Conservation (phyloP, 2,113 vertebrate genomes). For the Podilymbus podiceps region DNA sequence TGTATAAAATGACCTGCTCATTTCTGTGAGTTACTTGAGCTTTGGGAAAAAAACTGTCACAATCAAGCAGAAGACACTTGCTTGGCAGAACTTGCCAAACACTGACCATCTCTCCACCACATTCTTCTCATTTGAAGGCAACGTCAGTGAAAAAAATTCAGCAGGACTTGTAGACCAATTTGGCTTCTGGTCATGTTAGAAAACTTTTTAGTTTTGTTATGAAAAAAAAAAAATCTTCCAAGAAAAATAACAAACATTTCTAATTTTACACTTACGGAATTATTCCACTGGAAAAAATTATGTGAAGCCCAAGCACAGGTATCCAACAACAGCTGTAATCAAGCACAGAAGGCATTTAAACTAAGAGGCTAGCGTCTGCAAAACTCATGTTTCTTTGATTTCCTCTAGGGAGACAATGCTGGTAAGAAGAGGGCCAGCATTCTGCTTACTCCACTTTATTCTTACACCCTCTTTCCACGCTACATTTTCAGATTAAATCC, state of each 20-base stretch:
- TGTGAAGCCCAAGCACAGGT: slow-evolving; percentile 46
- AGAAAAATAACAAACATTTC: slow-evolving; percentile 69
- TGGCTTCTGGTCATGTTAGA: slow-evolving; percentile 24
- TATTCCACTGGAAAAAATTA: slow-evolving; percentile 72
- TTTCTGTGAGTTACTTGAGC: not conserved
- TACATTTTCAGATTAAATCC: not conserved
- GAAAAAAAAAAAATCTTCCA: slow-evolving; percentile 47
- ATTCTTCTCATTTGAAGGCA: not conserved
- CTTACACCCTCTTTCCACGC: not conserved
- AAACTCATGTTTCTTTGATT: slow-evolving; percentile 43
- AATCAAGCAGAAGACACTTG: not conserved
- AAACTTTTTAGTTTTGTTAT: slow-evolving; percentile 18
- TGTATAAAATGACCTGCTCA: not conserved
- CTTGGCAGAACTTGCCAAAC: not conserved
- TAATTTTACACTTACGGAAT: slow-evolving; percentile 58
- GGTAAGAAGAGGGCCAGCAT: not conserved
- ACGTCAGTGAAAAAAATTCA: not conserved
- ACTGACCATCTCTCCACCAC: not conserved
- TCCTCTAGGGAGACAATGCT: slow-evolving; percentile 41
- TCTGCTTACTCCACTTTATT: not conserved
- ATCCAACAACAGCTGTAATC: slow-evolving; percentile 67
- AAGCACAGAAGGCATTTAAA: slow-evolving; percentile 22
- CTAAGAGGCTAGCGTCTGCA: slow-evolving; percentile 41
- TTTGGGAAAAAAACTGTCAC: not conserved
- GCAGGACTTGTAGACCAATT: not conserved